Base-by-base conservation (phyloP, 2,113 vertebrate genomes). In the Pterocles gutturalis region DNA sequence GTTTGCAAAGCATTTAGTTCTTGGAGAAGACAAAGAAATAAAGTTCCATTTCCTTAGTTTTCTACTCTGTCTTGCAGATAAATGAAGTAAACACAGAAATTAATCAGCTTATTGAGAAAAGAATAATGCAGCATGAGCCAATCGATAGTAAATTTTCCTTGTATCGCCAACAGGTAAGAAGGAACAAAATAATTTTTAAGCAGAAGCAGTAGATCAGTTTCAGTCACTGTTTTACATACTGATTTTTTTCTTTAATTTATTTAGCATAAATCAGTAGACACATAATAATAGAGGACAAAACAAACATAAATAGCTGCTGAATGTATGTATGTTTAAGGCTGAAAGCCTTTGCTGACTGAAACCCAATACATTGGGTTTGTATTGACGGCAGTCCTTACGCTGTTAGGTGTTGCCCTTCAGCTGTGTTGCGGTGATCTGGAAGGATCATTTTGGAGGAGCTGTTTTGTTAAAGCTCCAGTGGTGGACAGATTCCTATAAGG, bases 81-180 rank as follows among this genome's bases (percentile, higher is more conserved):
- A 98, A 98, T 97, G 99, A 99, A 94, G 96, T 98, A 45, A 99
- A 99, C 28, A 82, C 96, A 81, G 95, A 99, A 97, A 98, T 99
- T 29, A 99, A 99, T 96, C 99, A 99, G 91, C 97, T 99, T 83
- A 99, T 98, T 93, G 99, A 99, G 97, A 99, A 99, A 97, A 98
- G 98, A 97, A 99, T 99, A 99, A 98, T 99, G 98, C 98, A 99
- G 79, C 98, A 98, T 43, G 99, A 99, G 91, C 99, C 99, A 46
- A 95, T 98, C 81, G 99, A 99, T 72, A 99, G 99, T 93, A 99
- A 99, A 95, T 98, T 99, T 82, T 99, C 99, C n/a, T 98, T 99
- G 12, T 99, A 99, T 91, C 98, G 98, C 61, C 99, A 99, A 71
- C 99, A 99, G 99, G 99, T 99, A 94, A 96, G 95, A 48, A 78